A percentile compares a stretch with the other conserved stretches of the same genome.
Evolutionary conservation across 2,888 invertebrate genomes (phyloP).

Genomic region (Netelia virgata): DNA sequence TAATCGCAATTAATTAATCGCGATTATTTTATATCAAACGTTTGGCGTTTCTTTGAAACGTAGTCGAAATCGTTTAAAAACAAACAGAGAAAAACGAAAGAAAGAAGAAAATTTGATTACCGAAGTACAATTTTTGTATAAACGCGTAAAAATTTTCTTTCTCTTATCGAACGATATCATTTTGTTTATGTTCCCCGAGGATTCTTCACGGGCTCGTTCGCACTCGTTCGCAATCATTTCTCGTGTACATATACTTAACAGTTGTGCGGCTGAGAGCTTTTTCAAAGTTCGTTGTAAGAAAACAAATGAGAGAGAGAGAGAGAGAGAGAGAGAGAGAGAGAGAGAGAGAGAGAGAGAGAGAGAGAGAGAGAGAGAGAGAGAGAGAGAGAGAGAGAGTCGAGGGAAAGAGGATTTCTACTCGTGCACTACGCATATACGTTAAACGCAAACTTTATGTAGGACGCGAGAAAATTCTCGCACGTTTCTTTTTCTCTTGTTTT

Average conservation of each 20-base stretch:
- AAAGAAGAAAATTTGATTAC: neutral
- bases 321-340: slow-evolving; percentile 17
- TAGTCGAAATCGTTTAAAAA: neutral
- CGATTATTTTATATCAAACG: too few species aligned
- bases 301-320: neutral
- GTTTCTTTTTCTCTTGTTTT: slow-evolving; percentile 13
- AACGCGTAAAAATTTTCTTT: slow-evolving; percentile 47
- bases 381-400: neutral
- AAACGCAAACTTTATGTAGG: slow-evolving; percentile 26
- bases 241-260: slow-evolving; percentile 13
- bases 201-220: slow-evolving; percentile 8
- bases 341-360: slow-evolving; percentile 9
- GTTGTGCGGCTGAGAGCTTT: slow-evolving; percentile 53
- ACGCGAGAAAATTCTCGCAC: slow-evolving; percentile 44
- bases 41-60: neutral
- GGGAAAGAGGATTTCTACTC: slow-evolving; percentile 44
- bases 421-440: slow-evolving; percentile 2
- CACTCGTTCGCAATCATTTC: slow-evolving; percentile 21
- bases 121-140: slow-evolving; percentile 1
- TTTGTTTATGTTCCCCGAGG: slow-evolving; percentile 67
- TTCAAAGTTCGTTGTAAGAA: slow-evolving; percentile 44
- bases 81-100: neutral
- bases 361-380: slow-evolving; percentile 28
- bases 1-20: too few species aligned
- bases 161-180: slow-evolving; percentile 69